These are phyloP conservation scores for Lagopus muta DNA, from an alignment of 2,113 vertebrate species.

Conservation along the genomic window DNA sequence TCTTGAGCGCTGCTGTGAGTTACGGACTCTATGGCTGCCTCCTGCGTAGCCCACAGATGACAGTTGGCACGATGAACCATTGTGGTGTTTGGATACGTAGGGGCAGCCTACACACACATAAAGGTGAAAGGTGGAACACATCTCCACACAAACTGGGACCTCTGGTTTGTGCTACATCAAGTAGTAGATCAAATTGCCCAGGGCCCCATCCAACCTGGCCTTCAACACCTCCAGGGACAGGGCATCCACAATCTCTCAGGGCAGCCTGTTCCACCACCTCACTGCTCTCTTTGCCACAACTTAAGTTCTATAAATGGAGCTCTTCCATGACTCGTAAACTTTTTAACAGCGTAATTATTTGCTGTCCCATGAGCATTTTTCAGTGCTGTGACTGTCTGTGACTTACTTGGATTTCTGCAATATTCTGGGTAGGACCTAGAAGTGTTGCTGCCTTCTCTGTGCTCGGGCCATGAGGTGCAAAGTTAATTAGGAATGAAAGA, in stretches of 20 bases:
- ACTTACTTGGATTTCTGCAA: background rate
- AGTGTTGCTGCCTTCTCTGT: background rate
- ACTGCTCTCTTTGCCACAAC: background rate
- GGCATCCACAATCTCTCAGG: too few relatives aligned
- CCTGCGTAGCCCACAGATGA: background rate
- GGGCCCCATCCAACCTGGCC: too few relatives aligned
- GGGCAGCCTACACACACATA: background rate
- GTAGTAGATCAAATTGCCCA: too few relatives aligned
- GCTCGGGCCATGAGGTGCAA: background rate
- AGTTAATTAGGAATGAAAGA: background rate
- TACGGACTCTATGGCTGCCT: background rate
- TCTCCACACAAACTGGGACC: background rate
- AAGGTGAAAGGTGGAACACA: fast-evolving
- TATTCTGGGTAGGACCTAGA: fast-evolving
- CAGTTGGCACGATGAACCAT: background rate
- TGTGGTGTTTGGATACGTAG: fast-evolving
- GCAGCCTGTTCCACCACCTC: too few relatives aligned
- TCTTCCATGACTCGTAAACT: background rate
- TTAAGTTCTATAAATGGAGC: background rate
- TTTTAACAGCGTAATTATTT: background rate
- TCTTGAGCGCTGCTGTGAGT: background rate
- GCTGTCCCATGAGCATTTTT: background rate
- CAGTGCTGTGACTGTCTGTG: background rate
- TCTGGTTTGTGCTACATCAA: background rate
- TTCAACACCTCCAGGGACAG: too few relatives aligned